Base-by-base conservation (phyloP, 2,888 invertebrate genomes). In the Scelioninae gen. 1 region DNA sequence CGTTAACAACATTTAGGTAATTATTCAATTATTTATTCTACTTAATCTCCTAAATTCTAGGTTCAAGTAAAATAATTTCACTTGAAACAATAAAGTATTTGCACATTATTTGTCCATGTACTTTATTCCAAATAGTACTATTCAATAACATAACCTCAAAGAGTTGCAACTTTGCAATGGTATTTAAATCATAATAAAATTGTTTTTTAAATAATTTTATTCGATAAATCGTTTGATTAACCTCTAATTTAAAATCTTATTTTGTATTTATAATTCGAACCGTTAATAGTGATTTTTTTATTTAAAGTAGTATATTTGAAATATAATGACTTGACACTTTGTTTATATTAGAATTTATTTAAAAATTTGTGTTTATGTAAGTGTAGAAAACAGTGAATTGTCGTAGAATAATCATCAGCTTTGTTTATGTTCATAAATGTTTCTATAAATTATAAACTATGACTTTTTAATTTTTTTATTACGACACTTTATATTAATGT, bases 1-100 rank as follows among this genome's bases (percentile, higher is more conserved):
- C 98, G 68, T 94, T 99, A 86, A 99, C 96, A 71, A 96, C 96
- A 87, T 96, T 96, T 91, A 96, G 96, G 96, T 96, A 94, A 92
- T 85, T 87, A 82, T 2, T 2, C 23, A 4, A 23, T 1, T 23
- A 23, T 23, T 23, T 23, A 2, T 23, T 23, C 23, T 23, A 23
- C 1, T 23, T 23, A 2, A 23, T 23, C 1, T 23, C 23, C 4
- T 23, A 23, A 23, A 23, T 23, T 23, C 23, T 23, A 23, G 2
- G 1, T 23, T 23, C 23, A 23, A 2, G 23, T 23, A 23, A 23
- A 23, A 23, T 23, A 23, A 23, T 23, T 23, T 23, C 4, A n/a
- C n/a, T n/a, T n/a, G n/a, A n/a, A n/a, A n/a, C n/a, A n/a, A n/a
- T n/a, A n/a, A n/a, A n/a, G n/a, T n/a, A n/a, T n/a, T n/a, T n/a